phyloP scores from a whole-genome alignment of 2,113 vertebrate species.

The Marcusenius ussheri region DNA sequence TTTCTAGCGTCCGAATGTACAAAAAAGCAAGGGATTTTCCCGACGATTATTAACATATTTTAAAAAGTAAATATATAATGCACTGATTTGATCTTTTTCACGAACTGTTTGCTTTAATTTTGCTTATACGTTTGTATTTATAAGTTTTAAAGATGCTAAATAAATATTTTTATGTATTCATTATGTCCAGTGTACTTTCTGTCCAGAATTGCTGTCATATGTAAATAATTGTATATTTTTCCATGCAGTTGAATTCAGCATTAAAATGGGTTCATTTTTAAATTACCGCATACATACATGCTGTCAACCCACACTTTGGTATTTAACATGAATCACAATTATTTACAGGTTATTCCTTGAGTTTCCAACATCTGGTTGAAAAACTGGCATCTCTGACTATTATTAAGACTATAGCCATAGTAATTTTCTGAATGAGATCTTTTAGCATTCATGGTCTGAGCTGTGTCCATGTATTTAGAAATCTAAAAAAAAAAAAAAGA shows the following conservation, averaged over 20 bases:
- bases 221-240: neutral
- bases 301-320: neutral
- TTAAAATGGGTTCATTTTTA: neutral
- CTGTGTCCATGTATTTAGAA: neutral
- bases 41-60: conserved; percentile 1
- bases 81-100: conserved; percentile 18
- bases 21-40: neutral
- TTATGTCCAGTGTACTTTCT: neutral
- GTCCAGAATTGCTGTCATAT: neutral
- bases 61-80: conserved; percentile 11
- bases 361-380: neutral
- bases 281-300: no score
- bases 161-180: conserved; percentile 20
- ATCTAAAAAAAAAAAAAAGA: neutral
- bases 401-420: neutral
- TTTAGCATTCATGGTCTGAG: neutral
- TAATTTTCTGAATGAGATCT: neutral
- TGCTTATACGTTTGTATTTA: conserved; percentile 34
- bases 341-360: neutral
- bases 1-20: neutral
- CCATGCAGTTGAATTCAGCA: neutral
- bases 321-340: neutral
- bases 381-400: neutral
- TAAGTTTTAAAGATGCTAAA: conserved; percentile 40
- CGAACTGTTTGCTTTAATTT: conserved; percentile 10